Evolutionary conservation across 2,797 vertebrate genomes (phyloP), one percentile per base, ranked within the genome.

Genomic region (Chrosomus eos): DNA sequence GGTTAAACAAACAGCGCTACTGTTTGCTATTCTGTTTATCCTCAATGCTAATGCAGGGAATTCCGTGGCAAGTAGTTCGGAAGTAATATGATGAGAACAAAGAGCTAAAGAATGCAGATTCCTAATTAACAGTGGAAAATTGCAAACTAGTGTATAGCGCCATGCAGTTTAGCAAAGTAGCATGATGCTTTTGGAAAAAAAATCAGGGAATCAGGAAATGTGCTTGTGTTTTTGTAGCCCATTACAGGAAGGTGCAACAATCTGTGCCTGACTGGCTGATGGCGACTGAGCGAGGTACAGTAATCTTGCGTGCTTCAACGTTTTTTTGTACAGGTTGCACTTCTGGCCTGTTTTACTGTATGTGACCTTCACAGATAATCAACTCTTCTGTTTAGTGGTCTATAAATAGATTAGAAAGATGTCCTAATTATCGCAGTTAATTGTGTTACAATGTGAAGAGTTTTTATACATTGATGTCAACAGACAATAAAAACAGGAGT

Each of bases 1-100:
- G 2, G 51, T 77, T 85, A 91, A 93, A 93, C 92, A 94, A 93
- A 94, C 84, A 89, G 88, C 38, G 66, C 88, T 55, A 88, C 90
- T 88, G 87, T 88, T 81, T 73, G 93, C 64, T 51, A 89, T 91
- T 90, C 90, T 76, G 89, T 91, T 93, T 88, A 87, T 89, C 89
- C 87, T 75, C 70, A 80, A 85, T 33, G 82, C 84, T 87, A 87
- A 90, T 91, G 92, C 92, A 91, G 93, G 88, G 90, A 92, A 95
- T 95, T 94, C 95, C 92, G 5, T 93, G 92, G 94, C 92, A 95
- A 95, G 93, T 96, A 95, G 95, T 94, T 95, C 94, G 91, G 93
- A 95, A 96, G 91, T 96, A 95, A 96, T 95, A 93, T 77, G 89
- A 60, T 53, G 91, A 81, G 93, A 94, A 95, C 93, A 94, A 94